Conservation (phyloP, 2,113 vertebrate species). For the Urocynchramus pylzowi region DNA sequence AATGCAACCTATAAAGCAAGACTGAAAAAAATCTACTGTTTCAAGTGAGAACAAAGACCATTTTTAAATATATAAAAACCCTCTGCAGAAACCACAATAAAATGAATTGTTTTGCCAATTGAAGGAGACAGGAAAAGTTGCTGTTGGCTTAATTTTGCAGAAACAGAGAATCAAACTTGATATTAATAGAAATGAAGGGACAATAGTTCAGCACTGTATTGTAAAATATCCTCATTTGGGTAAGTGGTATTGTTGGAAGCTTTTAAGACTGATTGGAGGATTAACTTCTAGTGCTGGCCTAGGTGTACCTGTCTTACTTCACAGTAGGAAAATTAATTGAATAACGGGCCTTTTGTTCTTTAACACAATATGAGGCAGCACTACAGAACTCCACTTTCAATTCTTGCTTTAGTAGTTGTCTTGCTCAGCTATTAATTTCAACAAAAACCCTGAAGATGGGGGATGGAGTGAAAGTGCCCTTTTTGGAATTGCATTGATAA, state of each 20-base stretch:
- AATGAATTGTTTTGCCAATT: not conserved
- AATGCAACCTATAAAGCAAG: not conserved
- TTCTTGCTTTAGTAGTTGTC: not conserved
- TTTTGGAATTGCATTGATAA: not conserved
- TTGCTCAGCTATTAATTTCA: not conserved
- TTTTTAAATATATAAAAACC: not conserved
- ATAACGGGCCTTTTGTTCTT: not conserved
- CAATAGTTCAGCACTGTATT: not conserved
- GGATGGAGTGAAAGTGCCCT: not conserved
- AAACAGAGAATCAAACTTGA: not conserved
- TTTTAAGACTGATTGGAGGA: not conserved
- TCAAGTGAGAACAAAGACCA: not conserved
- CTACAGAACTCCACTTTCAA: not conserved
- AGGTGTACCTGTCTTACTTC: not conserved
- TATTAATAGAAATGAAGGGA: not conserved
- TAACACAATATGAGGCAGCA: not conserved
- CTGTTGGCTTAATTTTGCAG: not conserved
- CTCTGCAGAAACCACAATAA: not conserved
- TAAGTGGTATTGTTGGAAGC: not conserved
- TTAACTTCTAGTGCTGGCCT: not conserved
- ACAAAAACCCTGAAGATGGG: not conserved
- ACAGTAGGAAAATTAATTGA: not conserved
- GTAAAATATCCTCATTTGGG: not conserved
- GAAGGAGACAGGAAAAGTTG: not conserved
- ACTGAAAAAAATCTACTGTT: not conserved